Percentiles rank a stretch among this genome's conserved stretches.
Evolutionary conservation across 2,113 vertebrate species (phyloP).

Genomic region (Bettongia penicillata): DNA sequence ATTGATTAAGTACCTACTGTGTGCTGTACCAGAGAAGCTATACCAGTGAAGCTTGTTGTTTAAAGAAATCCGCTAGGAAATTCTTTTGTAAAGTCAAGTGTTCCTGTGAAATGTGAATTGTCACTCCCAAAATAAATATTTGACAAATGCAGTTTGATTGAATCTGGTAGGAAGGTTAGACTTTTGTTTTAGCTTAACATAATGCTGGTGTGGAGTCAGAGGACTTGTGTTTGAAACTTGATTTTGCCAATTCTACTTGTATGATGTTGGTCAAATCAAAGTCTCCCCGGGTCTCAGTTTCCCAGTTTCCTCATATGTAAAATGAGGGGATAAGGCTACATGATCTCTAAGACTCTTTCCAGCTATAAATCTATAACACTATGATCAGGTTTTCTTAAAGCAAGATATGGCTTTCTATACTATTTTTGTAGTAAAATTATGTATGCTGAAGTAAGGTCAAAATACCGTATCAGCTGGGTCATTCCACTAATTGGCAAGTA

Average conservation of each 20-base stretch:
- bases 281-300: not conserved
- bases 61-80: not conserved
- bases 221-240: not conserved
- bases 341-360: not conserved
- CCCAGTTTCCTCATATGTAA: not conserved
- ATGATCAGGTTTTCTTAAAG: constrained; percentile 23
- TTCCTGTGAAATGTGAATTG: not conserved
- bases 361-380: not conserved
- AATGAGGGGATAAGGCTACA: not conserved
- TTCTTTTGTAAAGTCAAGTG: not conserved
- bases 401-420: not conserved
- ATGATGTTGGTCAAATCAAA: not conserved
- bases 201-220: not conserved
- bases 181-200: not conserved
- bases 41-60: not conserved
- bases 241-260: not conserved
- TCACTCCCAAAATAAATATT: not conserved
- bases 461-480: not conserved
- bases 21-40: not conserved
- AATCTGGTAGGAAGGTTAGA: not conserved
- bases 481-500: not conserved
- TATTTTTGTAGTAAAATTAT: not conserved
- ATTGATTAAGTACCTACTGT: not conserved
- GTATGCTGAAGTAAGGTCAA: not conserved
- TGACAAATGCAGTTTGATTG: not conserved